A percentile compares a stretch with the other conserved stretches of the same genome.
These are phyloP conservation scores for Drosophila quadrilineata DNA, from an alignment of 1,140 invertebrate species.

Conservation along the genomic window DNA sequence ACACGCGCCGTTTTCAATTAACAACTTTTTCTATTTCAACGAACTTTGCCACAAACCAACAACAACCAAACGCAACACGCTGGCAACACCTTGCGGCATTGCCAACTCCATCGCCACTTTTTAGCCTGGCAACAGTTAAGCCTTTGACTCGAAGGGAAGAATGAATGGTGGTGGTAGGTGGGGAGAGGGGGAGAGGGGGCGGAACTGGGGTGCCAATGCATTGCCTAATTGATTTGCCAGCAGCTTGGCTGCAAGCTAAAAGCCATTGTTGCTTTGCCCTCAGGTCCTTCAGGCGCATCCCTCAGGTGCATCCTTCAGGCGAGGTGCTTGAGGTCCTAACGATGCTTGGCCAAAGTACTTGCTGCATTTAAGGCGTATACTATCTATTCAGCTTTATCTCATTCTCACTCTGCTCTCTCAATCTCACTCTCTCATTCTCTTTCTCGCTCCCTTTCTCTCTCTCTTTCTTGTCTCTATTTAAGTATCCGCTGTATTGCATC, in stretches of 20 bases:
- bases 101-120: too few species aligned
- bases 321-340: too few species aligned
- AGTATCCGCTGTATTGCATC: too few species aligned
- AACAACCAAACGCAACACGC: background rate
- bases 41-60: background rate
- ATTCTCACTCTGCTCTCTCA: background rate
- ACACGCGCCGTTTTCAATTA: conserved; percentile 71
- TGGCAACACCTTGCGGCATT: background rate
- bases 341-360: too few species aligned
- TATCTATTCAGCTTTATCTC: too few species aligned
- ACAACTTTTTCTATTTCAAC: conserved; percentile 56
- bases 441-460: background rate
- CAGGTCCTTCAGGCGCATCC: conserved; percentile 5
- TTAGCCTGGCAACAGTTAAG: too few species aligned
- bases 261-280: conserved; percentile 28
- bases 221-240: conserved; percentile 70
- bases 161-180: too few species aligned
- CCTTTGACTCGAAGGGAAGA: too few species aligned
- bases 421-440: background rate
- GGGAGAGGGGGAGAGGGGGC: too few species aligned
- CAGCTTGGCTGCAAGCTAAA: conserved; percentile 14
- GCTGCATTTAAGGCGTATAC: too few species aligned
- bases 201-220: too few species aligned
- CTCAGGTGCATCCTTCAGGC: too few species aligned
- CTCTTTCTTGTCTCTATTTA: background rate